Base-by-base conservation (phyloP, 1,140 invertebrate species). In the Drosophila virilis region DNA sequence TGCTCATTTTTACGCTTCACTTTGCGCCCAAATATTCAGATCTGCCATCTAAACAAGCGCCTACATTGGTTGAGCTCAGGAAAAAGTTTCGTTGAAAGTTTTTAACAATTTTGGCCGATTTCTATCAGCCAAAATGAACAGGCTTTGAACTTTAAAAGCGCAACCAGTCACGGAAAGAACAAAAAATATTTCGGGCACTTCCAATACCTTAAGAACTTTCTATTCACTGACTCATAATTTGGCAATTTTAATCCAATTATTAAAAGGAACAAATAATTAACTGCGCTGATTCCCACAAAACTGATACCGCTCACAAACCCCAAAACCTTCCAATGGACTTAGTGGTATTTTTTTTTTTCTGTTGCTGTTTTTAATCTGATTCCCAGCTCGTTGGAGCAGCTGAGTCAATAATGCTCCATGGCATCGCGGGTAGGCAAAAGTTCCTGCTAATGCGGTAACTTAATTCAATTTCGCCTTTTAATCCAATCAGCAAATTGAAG, bases 401-500 rank as follows among this genome's bases (percentile, higher is more conserved):
- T 52, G 64, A 54, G 43, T 48, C 32, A 66, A 66, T 51, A 50
- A 57, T 37, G 22, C 6, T 33, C 12, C 22, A 13, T 38, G 12
- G 32, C 32, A 9, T 8, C 28, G 6, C 13, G n/a, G 38, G 15
- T 13, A 22, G 38, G 64, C 33, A 40, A 70, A 65, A 52, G 52
- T 58, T 78, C 67, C 64, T 81, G 72, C 74, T 76, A 76, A 82
- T 88, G 75, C 84, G 79, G 73, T 79, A 74, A 88, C 84, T 71
- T 89, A 89, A 86, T 86, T 86, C 76, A 86, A 86, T 88, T 86
- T 89, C 42, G 72, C 73, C 52, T 71, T 77, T 66, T 88, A 86
- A 86, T 86, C 83, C 83, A 86, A 86, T 86, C 84, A 89, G 66
- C 79, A 80, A 88, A 86, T 83, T 86, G 67, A 74, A 77, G 75